Evolutionary conservation across 2,888 invertebrate species (phyloP), one percentile per base, ranked within the genome.

Genomic region (Acanthosepion lycidas): DNA sequence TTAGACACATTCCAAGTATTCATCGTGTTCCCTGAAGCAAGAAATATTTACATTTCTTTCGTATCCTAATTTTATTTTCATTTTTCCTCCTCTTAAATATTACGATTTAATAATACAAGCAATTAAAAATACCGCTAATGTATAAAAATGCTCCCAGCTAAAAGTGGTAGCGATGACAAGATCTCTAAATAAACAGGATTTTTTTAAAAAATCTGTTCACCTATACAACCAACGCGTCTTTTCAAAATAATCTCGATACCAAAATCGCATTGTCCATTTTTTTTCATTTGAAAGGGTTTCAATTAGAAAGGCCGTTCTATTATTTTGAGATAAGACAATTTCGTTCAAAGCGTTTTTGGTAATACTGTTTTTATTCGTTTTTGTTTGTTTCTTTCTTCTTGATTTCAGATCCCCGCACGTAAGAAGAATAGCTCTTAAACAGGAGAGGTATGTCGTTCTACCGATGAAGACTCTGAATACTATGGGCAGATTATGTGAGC

Each of bases 121-220:
- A 78, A 78, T 78, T 78, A 78, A 78, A 28, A 78, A 78, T 78
- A 78, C 78, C n/a, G 78, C 78, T 78, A 78, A 78, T 78, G 78
- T 78, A 78, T 78, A 78, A 78, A 78, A n/a, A 8, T 33, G 78
- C 78, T 78, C n/a, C 12, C 5, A 78, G 78, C n/a, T 33, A 78
- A n/a, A 33, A 33, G 78, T 78, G 78, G n/a, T 78, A 78, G 78
- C 78, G 78, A 78, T 78, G 78, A 78, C 33, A 78, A 78, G n/a
- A 33, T 78, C n/a, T n/a, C n/a, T 5, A 78, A n/a, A 78, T 78
- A 78, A 78, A 78, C n/a, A 78, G n/a, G n/a, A 78, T 78, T n/a
- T n/a, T n/a, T n/a, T n/a, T n/a, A 33, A 33, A 15, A n/a, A 28
- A 78, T 0, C n/a, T 15, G n/a, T 33, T 78, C 78, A n/a, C 15